Conservation (phyloP, 2,888 invertebrate genomes). For the Campoplex capitator region DNA sequence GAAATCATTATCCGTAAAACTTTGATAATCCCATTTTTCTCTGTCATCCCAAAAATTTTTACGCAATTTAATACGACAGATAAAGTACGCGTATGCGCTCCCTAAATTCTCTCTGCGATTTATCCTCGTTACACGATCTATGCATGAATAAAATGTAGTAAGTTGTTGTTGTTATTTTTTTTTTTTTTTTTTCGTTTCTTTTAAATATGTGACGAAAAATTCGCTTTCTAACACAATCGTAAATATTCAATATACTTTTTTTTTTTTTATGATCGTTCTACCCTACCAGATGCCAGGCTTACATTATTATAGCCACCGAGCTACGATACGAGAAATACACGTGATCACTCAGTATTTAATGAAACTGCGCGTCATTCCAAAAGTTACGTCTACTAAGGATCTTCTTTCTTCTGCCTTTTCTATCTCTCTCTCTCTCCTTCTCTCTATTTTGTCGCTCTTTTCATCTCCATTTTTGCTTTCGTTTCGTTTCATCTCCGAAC, state of each 20-base stretch:
- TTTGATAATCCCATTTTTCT: neutral
- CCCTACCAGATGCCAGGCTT: conserved; percentile 70
- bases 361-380: conserved; percentile 55
- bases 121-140: conserved; percentile 59
- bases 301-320: conserved; percentile 70
- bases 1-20: neutral
- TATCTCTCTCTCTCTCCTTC: neutral
- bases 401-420: conserved; percentile 1
- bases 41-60: neutral
- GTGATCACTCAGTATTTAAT: conserved; percentile 68
- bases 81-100: conserved; percentile 18
- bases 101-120: conserved; percentile 35
- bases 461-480: neutral
- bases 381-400: conserved; percentile 49
- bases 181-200: neutral
- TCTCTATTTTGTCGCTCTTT: neutral
- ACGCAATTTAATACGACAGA: conserved; percentile 35
- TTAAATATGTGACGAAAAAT: conserved; percentile 59
- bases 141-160: conserved; percentile 58
- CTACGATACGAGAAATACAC: conserved; percentile 68
- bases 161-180: too few relatives aligned
- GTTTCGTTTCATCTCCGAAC: conserved; percentile 42
- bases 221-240: conserved; percentile 66
- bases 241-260: conserved; percentile 64
- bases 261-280: conserved; percentile 59